A percentile compares a stretch with the other conserved stretches of the same genome.
phyloP scores from a whole-genome alignment of 2,797 vertebrate species.

The Bryconaethiops microstoma region DNA sequence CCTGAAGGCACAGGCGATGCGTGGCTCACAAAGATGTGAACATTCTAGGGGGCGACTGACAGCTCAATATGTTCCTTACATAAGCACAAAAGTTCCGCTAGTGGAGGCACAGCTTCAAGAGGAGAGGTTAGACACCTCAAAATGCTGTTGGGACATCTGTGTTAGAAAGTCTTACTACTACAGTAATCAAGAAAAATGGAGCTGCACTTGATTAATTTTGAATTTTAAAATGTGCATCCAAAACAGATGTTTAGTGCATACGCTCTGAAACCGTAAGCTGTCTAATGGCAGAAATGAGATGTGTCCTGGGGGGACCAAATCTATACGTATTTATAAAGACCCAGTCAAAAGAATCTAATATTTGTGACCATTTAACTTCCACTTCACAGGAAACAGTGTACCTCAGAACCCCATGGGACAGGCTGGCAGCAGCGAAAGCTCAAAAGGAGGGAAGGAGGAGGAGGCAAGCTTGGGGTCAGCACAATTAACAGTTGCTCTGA shows the following conservation, averaged over 20 bases:
- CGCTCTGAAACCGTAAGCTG: too few species aligned
- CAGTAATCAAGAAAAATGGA: background rate
- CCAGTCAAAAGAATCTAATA: constrained; percentile 12
- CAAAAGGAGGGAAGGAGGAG: constrained; percentile 2
- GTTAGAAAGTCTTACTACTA: background rate
- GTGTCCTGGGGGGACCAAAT: too few species aligned
- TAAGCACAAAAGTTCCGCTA: constrained; percentile 57
- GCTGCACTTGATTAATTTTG: too few species aligned
- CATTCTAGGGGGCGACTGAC: constrained; percentile 65
- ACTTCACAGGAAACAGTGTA: constrained; percentile 52
- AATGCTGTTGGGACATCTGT: background rate
- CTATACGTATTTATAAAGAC: background rate
- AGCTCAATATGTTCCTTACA: constrained; percentile 72
- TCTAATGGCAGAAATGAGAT: background rate
- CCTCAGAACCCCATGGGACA: constrained; percentile 48
- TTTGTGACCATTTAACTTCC: constrained; percentile 50
- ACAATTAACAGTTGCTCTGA: constrained; percentile 40
- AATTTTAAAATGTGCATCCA: too few species aligned
- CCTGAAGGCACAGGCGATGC: constrained; percentile 66
- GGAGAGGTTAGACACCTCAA: background rate
- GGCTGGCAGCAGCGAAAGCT: constrained; percentile 13
- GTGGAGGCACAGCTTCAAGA: constrained; percentile 25
- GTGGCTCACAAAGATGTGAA: constrained; percentile 57
- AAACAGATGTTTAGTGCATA: too few species aligned
- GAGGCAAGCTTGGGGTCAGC: constrained; percentile 27